Base-by-base conservation (phyloP, 2,113 vertebrate species). In the Illadopsis cleaveri region DNA sequence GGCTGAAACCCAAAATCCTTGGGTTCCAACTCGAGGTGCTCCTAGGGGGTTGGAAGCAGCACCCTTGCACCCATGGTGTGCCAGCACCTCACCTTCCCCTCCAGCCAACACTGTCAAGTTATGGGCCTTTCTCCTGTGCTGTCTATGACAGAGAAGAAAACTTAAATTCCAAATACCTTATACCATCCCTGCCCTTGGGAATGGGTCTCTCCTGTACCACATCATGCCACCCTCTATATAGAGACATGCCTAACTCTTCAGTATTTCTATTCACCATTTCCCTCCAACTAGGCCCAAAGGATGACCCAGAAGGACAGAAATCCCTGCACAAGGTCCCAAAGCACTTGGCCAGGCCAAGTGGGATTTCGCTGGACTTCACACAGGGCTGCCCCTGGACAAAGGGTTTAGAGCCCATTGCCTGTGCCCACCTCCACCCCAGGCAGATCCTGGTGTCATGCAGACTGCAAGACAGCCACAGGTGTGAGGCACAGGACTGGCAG, bases 61-160 rank as follows among this genome's bases (percentile, higher is more conserved):
- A 62, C 24, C 22, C 23, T 51, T 1, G 0, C 15, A 53, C 8
- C 21, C 50, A 38, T 5, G 1, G 0, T 4, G 0, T 33, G 33
- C 40, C 53, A 64, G 60, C 33, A 12, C 47, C 47, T 75, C 51
- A 42, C 27, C n/a, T 28, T 78, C 40, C 31, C 40, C 50, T 61
- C 42, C 66, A 79, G 61, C 23, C 77, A 77, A 4, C 31, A 31
- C 45, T n/a, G 15, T 4, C 54, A 53, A 13, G 15, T 7, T 7
- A 13, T 1, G 11, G 30, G 42, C 11, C 53, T 78, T 58, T 79
- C 40, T 57, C 76, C 25, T 40, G 2, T 2, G 9, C 10, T 57
- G 35, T 44, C 38, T 53, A 13, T 20, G 13, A n/a, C 23, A 8
- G 4, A 72, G 42, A 62, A 21, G 17, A 33, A 68, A 71, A 84